Conservation (phyloP, 2,797 vertebrate genomes). For the Pristis pectinata region DNA sequence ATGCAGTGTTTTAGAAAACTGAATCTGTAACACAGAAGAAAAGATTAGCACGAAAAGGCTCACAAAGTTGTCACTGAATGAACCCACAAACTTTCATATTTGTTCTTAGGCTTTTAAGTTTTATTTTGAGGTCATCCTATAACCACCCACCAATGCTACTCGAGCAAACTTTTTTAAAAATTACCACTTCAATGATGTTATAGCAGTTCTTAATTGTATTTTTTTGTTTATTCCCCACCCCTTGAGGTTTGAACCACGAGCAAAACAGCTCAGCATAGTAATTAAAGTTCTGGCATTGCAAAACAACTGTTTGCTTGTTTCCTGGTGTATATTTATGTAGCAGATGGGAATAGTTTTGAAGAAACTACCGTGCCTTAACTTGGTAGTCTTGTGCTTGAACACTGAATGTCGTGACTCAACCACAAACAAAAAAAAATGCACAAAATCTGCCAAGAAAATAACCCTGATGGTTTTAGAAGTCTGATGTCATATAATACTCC, state of each 20-base stretch:
- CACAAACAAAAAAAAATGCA: neutral
- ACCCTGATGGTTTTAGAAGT: neutral
- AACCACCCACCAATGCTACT: too few species aligned
- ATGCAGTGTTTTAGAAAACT: neutral
- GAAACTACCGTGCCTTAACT: neutral
- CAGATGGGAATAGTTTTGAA: neutral
- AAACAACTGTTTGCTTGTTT: constrained; percentile 10
- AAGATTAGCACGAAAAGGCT: neutral
- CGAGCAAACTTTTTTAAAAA: neutral
- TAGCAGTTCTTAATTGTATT: neutral
- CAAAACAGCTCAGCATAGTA: neutral
- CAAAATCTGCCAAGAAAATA: constrained; percentile 20
- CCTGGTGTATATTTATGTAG: neutral
- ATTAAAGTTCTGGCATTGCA: neutral
- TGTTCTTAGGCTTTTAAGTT: neutral
- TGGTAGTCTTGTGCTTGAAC: neutral
- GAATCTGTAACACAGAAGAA: neutral
- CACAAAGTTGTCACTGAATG: neutral
- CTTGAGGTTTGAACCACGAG: neutral
- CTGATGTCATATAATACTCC: neutral
- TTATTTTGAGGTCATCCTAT: neutral
- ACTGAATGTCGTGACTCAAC: neutral
- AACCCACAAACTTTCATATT: neutral
- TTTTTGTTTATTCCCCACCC: neutral
- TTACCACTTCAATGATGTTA: too few species aligned